phyloP scores from a whole-genome alignment of 2,797 vertebrate species.

The Myiothlypis coronata region DNA sequence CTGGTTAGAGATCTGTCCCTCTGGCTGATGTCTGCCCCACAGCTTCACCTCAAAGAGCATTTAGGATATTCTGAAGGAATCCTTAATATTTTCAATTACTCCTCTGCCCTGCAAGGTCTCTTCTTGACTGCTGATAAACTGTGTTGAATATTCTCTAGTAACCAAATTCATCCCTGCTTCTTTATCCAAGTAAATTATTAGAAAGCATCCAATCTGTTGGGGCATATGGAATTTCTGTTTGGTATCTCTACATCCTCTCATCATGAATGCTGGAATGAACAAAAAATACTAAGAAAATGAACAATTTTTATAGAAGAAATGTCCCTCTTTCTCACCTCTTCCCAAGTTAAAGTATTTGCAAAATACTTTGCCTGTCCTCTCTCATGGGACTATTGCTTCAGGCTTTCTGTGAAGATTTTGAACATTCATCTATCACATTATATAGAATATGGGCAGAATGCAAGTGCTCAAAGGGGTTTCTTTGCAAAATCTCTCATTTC shows the following conservation, averaged over 20 bases:
- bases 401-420: neutral
- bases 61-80: neutral
- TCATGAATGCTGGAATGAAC: neutral
- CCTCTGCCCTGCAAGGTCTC: neutral
- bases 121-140: neutral
- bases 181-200: neutral
- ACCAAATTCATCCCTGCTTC: neutral
- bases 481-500: neutral
- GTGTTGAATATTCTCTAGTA: neutral
- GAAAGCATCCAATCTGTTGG: neutral
- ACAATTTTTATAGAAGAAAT: neutral
- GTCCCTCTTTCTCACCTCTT: neutral
- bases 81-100: neutral
- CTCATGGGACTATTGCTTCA: neutral
- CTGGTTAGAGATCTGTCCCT: neutral
- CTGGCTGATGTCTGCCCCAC: neutral
- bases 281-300: neutral
- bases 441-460: rapidly evolving
- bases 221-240: neutral
- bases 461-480: neutral
- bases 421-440: neutral
- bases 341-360: neutral
- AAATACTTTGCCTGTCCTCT: neutral
- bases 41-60: neutral
- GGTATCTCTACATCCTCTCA: neutral